Evolutionary conservation across 2,113 vertebrate species (phyloP).

Genomic region (Pelmatolapia mariae): DNA sequence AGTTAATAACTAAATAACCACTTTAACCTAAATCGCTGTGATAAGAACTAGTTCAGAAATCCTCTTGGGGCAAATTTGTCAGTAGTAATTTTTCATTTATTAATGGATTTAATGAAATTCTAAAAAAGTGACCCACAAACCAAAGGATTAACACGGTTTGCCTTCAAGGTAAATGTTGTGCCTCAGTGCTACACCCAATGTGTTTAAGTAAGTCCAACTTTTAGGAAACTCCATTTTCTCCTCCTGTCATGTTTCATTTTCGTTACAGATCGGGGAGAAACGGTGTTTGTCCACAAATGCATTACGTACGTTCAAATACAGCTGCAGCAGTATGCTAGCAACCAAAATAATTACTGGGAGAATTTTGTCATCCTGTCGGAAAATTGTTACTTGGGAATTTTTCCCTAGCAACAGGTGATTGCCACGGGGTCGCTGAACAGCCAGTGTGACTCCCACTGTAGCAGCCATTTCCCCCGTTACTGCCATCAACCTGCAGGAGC

Average conservation of each 20-base stretch:
- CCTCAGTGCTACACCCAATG: background rate
- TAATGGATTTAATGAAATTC: background rate
- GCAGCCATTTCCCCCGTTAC: background rate
- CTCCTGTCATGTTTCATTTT: rapidly evolving
- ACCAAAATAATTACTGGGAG: background rate
- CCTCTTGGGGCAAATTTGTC: rapidly evolving
- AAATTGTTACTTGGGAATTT: rapidly evolving
- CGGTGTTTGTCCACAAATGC: rapidly evolving
- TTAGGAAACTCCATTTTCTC: rapidly evolving
- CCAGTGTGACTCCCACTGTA: background rate
- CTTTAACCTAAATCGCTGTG: background rate
- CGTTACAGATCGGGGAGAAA: rapidly evolving
- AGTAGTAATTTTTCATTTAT: rapidly evolving
- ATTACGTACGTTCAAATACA: background rate
- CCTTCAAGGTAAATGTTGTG: background rate
- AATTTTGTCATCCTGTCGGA: rapidly evolving
- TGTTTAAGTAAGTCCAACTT: background rate
- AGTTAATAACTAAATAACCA: background rate
- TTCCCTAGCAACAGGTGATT: background rate
- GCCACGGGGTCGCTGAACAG: background rate
- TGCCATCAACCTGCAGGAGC: rapidly evolving
- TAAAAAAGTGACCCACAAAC: background rate
- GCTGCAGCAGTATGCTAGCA: background rate
- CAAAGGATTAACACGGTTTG: rapidly evolving
- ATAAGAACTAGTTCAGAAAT: background rate